Evolutionary conservation across 2,797 vertebrate genomes (phyloP).

Genomic region (Coendou prehensilis): DNA sequence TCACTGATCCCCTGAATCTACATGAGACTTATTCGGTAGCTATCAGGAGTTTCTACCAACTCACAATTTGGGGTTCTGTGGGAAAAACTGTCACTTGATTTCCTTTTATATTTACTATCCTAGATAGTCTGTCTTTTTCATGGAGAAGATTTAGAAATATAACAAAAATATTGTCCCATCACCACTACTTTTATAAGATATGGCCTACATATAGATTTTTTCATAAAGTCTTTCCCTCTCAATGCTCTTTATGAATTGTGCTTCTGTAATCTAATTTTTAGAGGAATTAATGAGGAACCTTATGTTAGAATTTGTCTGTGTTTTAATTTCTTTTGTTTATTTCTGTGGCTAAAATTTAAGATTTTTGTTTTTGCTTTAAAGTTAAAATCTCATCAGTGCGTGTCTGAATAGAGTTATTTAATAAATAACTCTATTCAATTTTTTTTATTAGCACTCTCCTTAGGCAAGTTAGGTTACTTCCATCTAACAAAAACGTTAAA

Average conservation of each 20-base stretch:
- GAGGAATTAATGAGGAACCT: not conserved
- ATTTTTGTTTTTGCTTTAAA: conserved; percentile 22
- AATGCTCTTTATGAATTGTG: not conserved
- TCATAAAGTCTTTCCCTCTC: not conserved
- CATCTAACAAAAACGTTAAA: not conserved
- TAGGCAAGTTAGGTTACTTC: not conserved
- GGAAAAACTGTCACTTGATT: not conserved
- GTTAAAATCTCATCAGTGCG: not conserved
- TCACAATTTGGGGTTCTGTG: not conserved
- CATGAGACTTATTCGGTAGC: not conserved
- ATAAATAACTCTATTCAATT: not conserved
- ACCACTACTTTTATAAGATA: not conserved
- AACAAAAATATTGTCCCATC: not conserved
- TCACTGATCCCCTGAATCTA: not conserved
- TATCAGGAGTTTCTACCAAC: not conserved
- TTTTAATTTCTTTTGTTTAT: not conserved
- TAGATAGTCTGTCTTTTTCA: not conserved
- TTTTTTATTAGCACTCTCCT: not conserved
- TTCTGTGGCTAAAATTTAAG: not conserved
- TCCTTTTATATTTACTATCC: not conserved
- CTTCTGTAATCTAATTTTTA: not conserved
- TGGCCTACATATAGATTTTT: not conserved
- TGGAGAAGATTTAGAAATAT: not conserved
- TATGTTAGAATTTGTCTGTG: not conserved
- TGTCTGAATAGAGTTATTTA: too few relatives aligned